Base-by-base conservation (phyloP, 1,140 invertebrate species). In the Calosoma granatense region DNA sequence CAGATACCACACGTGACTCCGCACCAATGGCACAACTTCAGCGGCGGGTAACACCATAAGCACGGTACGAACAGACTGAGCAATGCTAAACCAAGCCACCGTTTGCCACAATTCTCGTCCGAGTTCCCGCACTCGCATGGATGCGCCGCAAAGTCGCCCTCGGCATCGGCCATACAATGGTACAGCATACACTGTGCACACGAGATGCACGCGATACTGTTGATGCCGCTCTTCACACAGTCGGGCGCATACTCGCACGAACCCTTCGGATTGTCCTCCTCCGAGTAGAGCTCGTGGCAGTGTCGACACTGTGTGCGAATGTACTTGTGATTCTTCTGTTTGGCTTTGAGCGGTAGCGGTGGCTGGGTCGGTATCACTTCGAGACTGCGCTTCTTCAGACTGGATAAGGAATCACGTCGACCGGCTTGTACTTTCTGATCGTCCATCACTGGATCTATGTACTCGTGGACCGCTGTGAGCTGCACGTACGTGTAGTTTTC, bases 241-340 rank as follows among this genome's bases (percentile, higher is more conserved):
- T 96, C 92, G 1, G 93, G 92, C 1, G 90, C 91, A 70, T 86
- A 91, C 67, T 93, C 86, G 73, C 93, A 96, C 21, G 84, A 82
- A 17, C 92, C 92, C 20, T 84, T 77, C 20, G 80, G 75, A 75
- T 95, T 95, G 41, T 86, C 83, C 56, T 91, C 89, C 64, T 87
- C 82, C 41, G 79, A 72, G 66, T 86, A 89, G 61, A 86, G 74
- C 70, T 90, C 82, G 68, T 86, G 83, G 66, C 84, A 87, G 69
- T 84, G 81, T 61, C 79, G 81, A 70, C 64, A 47, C 15, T 17
- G 41, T 3, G 41, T 47, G 3, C 41, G 41, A 47, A 47, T 47
- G 15, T 68, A 67, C 53, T 64, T 66, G 22, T 58, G 53, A 36
- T 67, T 66, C 66, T 68, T 73, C 39, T 61, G 61, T 56, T 65